Conservation (phyloP, 2,888 invertebrate species). For the Petrophora chlorosata region DNA sequence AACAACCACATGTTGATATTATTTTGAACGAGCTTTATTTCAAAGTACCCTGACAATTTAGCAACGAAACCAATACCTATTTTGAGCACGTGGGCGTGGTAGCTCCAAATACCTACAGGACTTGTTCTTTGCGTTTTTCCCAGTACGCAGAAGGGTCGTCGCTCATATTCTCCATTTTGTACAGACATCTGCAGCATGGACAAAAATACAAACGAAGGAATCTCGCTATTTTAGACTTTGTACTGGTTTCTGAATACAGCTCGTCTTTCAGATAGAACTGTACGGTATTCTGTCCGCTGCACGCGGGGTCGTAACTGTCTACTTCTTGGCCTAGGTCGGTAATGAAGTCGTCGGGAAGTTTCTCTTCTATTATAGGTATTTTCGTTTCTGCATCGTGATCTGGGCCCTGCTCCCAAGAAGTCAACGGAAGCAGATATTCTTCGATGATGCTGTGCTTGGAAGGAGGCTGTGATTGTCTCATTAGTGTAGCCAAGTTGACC, state of each 20-base stretch:
- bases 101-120: too few species aligned
- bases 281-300: conserved; percentile 36
- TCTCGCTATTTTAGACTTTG: conserved; percentile 65
- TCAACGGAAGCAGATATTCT: conserved; percentile 81
- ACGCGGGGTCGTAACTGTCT: conserved; percentile 36
- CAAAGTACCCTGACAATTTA: not conserved
- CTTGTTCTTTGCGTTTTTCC: conserved; percentile 20
- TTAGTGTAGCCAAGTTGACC: conserved; percentile 83
- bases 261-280: conserved; percentile 46
- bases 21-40: too few species aligned
- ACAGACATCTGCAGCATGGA: conserved; percentile 74
- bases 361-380: conserved; percentile 36
- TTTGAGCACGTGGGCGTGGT: too few species aligned
- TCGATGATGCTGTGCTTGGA: conserved; percentile 69
- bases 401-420: conserved; percentile 80
- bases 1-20: too few species aligned
- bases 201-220: conserved; percentile 75
- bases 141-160: conserved; percentile 42
- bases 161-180: conserved; percentile 65
- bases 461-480: conserved; percentile 65
- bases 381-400: conserved; percentile 42
- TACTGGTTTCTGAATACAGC: conserved; percentile 46
- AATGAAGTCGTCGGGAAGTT: conserved; percentile 18
- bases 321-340: conserved; percentile 25
- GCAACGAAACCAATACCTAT: not conserved